phyloP scores from a whole-genome alignment of 2,113 vertebrate species.

The Lamprotornis superbus region DNA sequence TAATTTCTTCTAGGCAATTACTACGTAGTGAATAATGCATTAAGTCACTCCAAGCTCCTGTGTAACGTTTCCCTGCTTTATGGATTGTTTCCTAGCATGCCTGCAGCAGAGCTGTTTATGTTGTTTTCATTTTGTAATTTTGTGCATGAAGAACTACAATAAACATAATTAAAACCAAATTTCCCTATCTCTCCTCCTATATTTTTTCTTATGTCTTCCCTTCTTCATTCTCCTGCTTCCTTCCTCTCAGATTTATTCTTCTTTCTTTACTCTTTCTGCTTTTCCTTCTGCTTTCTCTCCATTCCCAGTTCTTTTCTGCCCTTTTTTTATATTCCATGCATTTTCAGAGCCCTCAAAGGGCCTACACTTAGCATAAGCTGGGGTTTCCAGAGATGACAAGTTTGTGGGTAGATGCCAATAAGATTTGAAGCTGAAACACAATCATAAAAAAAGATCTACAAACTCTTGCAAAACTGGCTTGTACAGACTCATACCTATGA shows the following conservation, averaged over 20 bases:
- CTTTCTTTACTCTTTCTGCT: not conserved
- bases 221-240: not conserved
- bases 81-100: slow-evolving; percentile 48
- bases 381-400: slow-evolving; percentile 40
- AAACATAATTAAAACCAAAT: slow-evolving; percentile 60
- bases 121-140: slow-evolving; percentile 56
- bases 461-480: slow-evolving; percentile 43
- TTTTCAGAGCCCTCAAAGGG: not conserved
- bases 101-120: slow-evolving; percentile 49
- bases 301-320: not conserved
- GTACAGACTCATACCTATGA: slow-evolving; percentile 31
- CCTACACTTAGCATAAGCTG: not conserved
- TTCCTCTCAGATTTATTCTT: not conserved
- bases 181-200: slow-evolving; percentile 15
- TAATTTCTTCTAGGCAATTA: slow-evolving; percentile 50
- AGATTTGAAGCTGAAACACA: slow-evolving; percentile 18
- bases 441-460: slow-evolving; percentile 13
- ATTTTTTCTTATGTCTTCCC: not conserved
- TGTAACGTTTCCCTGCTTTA: slow-evolving; percentile 30
- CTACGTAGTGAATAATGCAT: slow-evolving; percentile 15
- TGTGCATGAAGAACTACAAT: slow-evolving; percentile 58
- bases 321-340: not conserved
- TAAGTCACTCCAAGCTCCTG: slow-evolving; percentile 33
- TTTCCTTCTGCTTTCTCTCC: not conserved
- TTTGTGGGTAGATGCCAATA: slow-evolving; percentile 13